Evolutionary conservation across 2,113 vertebrate genomes (phyloP).

Genomic region (Odontesthes bonariensis): DNA sequence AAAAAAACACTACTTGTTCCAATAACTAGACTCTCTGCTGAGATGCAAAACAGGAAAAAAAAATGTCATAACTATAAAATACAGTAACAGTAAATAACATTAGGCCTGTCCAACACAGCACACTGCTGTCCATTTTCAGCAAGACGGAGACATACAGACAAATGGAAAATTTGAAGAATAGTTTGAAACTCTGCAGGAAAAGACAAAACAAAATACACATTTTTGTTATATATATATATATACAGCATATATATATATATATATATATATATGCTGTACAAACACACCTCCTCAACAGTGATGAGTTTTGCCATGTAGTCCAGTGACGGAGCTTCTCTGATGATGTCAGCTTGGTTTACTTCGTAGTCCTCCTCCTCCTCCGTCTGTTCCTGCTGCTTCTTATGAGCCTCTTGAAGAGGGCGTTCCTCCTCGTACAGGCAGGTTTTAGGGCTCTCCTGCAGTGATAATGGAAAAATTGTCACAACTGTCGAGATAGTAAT

Average conservation of each 20-base stretch:
- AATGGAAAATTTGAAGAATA: background rate
- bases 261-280: background rate
- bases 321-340: conserved; percentile 80
- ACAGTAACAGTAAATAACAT: too few species aligned
- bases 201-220: background rate
- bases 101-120: background rate
- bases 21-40: background rate
- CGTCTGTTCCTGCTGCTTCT: conserved; percentile 35
- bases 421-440: conserved; percentile 25
- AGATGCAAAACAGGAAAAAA: background rate
- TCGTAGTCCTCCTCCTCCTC: conserved; percentile 61
- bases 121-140: too few species aligned
- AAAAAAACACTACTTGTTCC: background rate
- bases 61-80: too few species aligned
- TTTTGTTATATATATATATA: too few species aligned
- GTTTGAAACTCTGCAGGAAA: too few species aligned
- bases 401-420: conserved; percentile 39
- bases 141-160: background rate
- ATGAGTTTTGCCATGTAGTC: conserved; percentile 95
- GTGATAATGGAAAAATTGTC: conserved; percentile 12
- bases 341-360: conserved; percentile 53
- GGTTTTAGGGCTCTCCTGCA: conserved; percentile 44
- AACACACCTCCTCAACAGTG: conserved; percentile 91
- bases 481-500: conserved; percentile 10
- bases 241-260: background rate